Conservation (phyloP, 2,888 invertebrate species). For the Orthonevra nobilis region DNA sequence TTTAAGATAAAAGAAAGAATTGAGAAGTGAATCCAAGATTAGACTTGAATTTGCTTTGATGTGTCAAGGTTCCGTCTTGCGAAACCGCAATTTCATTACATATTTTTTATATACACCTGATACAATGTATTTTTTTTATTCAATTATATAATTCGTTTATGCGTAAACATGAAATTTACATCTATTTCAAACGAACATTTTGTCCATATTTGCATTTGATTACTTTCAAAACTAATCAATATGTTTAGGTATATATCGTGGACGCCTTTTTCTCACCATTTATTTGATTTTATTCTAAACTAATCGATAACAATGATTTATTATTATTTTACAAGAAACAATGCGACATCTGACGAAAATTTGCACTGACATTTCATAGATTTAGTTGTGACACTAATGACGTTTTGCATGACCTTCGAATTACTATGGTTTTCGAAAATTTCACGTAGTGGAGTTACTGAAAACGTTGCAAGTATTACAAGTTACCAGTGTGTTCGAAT, state of each 20-base stretch:
- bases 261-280: conserved; percentile 46
- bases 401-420: conserved; percentile 47
- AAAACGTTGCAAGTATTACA: conserved; percentile 4
- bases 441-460: not conserved
- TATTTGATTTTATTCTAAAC: conserved; percentile 13
- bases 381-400: conserved; percentile 53
- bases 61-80: not conserved
- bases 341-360: conserved; percentile 37
- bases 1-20: too few species aligned
- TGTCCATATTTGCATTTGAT: too few species aligned
- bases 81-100: not conserved
- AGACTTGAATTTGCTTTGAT: not conserved
- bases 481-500: too few species aligned
- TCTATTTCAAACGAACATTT: not conserved
- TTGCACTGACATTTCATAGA: conserved; percentile 41
- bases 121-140: conserved; percentile 27
- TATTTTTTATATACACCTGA: conserved; percentile 19
- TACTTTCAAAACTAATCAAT: too few species aligned
- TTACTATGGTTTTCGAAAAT: not conserved
- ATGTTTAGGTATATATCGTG: too few species aligned
- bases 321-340: conserved; percentile 12
- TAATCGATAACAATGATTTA: conserved; percentile 3
- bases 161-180: conserved; percentile 43
- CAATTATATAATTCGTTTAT: conserved; percentile 66
- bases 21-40: not conserved